phyloP scores from a whole-genome alignment of 2,888 invertebrate genomes.

The Prenolepis imparis region DNA sequence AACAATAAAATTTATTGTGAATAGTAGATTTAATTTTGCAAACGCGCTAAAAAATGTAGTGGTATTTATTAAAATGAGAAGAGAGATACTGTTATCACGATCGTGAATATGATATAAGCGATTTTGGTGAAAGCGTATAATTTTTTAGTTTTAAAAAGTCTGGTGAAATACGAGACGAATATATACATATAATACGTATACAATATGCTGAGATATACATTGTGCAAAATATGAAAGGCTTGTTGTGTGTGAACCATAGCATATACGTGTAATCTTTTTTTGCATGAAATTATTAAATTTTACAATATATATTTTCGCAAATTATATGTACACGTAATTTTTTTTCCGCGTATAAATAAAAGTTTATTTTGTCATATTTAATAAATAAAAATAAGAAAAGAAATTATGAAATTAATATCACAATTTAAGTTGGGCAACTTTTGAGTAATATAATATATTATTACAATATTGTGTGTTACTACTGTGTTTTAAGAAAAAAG shows the following conservation, averaged over 20 bases:
- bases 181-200: not conserved
- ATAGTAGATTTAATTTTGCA: not conserved
- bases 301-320: not conserved
- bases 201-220: not conserved
- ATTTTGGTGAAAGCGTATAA: slow-evolving; percentile 69
- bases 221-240: slow-evolving; percentile 47
- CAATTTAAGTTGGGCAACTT: not conserved
- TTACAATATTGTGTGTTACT: not conserved
- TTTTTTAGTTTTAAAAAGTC: not conserved
- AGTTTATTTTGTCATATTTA: not conserved
- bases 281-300: not conserved
- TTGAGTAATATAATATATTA: not conserved
- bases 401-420: not conserved
- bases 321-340: not conserved
- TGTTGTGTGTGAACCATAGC: not conserved
- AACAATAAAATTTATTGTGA: slow-evolving; percentile 4
- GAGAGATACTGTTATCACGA: not conserved
- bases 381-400: not conserved
- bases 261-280: not conserved
- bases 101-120: slow-evolving; percentile 1
- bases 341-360: not conserved
- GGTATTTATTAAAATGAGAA: not conserved
- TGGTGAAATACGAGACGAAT: slow-evolving; percentile 35
- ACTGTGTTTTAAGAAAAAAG: not conserved
- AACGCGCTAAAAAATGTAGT: not conserved